phyloP scores from a whole-genome alignment of 2,888 invertebrate genomes.

The Calameuta idolon region DNA sequence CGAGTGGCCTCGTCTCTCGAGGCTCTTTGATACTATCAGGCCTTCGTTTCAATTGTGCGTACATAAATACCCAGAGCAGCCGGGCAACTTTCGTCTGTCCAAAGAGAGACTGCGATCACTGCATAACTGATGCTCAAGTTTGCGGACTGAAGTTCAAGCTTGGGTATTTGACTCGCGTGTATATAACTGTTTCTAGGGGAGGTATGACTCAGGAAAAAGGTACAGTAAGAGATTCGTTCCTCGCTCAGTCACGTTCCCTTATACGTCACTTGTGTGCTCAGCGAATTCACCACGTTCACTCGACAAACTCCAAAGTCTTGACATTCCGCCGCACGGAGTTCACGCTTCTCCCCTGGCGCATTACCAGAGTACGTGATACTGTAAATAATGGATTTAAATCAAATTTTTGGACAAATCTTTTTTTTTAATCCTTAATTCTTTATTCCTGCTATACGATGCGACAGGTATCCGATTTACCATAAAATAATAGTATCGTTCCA shows the following conservation, averaged over 20 bases:
- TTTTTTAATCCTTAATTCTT: background rate
- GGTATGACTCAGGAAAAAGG: background rate
- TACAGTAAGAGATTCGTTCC: background rate
- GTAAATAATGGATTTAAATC: background rate
- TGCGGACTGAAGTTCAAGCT: conserved; percentile 11
- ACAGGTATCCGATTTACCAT: background rate
- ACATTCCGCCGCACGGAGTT: background rate
- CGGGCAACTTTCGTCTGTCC: background rate
- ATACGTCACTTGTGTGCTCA: background rate
- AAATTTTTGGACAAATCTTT: background rate
- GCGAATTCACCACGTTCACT: background rate
- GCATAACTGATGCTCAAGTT: conserved; percentile 9
- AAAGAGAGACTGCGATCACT: conserved; percentile 5
- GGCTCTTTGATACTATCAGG: background rate
- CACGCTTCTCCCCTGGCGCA: background rate
- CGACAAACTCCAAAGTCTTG: background rate
- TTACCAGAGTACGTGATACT: background rate
- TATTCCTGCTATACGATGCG: background rate
- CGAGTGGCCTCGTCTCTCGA: background rate
- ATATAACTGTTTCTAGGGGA: background rate
- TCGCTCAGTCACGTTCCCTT: background rate
- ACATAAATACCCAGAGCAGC: background rate
- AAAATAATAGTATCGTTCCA: background rate
- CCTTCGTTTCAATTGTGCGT: background rate
- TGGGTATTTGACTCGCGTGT: background rate